Evolutionary conservation across 2,888 invertebrate species (phyloP).

Genomic region (Minunthozetes semirufus): DNA sequence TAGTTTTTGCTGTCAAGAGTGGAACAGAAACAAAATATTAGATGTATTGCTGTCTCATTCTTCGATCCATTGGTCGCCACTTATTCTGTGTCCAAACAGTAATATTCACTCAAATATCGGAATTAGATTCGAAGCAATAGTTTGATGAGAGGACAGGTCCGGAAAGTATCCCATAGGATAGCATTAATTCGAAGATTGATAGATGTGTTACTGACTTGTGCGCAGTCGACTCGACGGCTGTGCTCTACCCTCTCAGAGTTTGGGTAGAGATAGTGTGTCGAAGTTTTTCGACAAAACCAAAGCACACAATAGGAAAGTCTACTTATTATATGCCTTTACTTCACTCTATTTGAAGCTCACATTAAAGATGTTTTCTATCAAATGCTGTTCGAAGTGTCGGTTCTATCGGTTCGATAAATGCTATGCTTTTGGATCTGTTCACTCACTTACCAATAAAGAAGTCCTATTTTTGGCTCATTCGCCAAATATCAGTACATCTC

Average conservation of each 20-base stretch:
- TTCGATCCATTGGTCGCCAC: not conserved
- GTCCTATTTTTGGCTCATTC: not conserved
- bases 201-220: not conserved
- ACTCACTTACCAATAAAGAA: not conserved
- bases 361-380: conserved; percentile 7
- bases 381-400: not conserved
- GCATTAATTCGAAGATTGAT: conserved; percentile 23
- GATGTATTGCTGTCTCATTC: not conserved
- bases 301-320: not conserved
- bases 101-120: not conserved
- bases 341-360: not conserved
- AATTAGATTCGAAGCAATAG: conserved; percentile 2
- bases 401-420: not conserved
- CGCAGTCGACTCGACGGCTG: conserved; percentile 4
- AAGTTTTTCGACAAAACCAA: not conserved
- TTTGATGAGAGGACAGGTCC: conserved; percentile 16
- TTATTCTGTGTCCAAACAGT: not conserved
- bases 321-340: not conserved
- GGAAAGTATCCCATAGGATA: conserved; percentile 27
- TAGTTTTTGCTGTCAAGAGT: not conserved
- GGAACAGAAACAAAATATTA: not conserved
- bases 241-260: not conserved
- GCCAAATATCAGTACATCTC: not conserved
- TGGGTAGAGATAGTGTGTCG: not conserved
- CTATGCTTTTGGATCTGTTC: not conserved